Conservation (phyloP, 2,888 invertebrate species). For the Eupelmus urozonus region DNA sequence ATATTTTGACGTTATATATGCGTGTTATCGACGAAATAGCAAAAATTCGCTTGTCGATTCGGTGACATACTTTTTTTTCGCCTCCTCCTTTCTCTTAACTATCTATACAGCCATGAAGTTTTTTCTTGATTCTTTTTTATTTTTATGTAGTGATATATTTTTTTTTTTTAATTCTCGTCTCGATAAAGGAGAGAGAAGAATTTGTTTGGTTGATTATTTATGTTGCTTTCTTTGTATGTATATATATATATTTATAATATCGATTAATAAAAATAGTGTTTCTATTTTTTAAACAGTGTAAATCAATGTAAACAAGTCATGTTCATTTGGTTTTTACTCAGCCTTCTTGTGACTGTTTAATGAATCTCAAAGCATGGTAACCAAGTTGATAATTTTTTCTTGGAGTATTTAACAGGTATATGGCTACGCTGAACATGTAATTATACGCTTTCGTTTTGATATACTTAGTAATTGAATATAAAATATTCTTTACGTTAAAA, state of each 20-base stretch:
- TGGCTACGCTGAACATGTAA: neutral
- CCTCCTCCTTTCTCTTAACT: slow-evolving; percentile 16
- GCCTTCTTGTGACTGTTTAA: neutral
- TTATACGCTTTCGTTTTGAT: neutral
- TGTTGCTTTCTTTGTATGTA: no score
- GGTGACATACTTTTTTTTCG: neutral
- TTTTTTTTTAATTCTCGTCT: neutral
- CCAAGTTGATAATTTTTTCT: neutral
- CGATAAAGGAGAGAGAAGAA: neutral
- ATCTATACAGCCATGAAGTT: slow-evolving; percentile 35
- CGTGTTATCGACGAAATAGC: slow-evolving; percentile 1
- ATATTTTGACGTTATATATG: neutral
- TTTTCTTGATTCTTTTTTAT: neutral
- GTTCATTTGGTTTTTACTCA: slow-evolving; percentile 10
- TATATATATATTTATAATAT: slow-evolving; percentile 1
- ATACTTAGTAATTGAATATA: no score
- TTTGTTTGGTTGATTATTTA: neutral
- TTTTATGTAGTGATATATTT: slow-evolving; percentile 7
- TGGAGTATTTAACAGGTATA: neutral
- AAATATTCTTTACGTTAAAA: no score
- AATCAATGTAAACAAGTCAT: neutral
- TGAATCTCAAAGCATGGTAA: neutral
- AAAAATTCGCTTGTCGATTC: neutral
- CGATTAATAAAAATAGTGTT: slow-evolving; percentile 42
- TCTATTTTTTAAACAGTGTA: slow-evolving; percentile 25